phyloP scores from a whole-genome alignment of 2,797 vertebrate genomes.

The Amblyopsis hoosieri region DNA sequence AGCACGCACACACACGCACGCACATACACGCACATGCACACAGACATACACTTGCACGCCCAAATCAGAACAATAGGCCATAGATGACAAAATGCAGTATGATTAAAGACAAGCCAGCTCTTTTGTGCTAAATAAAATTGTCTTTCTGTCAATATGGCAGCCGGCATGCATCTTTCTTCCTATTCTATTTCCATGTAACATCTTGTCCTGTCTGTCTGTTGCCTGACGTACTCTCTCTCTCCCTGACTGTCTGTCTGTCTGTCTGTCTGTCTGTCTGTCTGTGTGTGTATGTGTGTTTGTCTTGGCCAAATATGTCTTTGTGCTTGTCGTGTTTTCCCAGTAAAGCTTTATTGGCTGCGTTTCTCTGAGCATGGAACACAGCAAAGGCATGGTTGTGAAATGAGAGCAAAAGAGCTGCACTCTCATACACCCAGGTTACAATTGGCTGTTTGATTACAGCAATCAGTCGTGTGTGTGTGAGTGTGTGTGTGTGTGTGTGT shows the following conservation, averaged over 20 bases:
- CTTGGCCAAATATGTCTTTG: conserved; percentile 3
- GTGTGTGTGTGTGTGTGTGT: not conserved
- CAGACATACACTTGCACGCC: no score
- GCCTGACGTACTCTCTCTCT: not conserved
- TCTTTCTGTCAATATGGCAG: no score
- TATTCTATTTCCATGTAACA: conserved; percentile 11
- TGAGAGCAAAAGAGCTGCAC: conserved; percentile 51
- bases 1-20: no score
- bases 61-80: no score
- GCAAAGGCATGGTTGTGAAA: conserved; percentile 25
- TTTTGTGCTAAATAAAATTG: no score
- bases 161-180: conserved; percentile 10
- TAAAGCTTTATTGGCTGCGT: not conserved
- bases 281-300: conserved; percentile 16
- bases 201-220: conserved; percentile 21
- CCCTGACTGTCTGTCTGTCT: conserved; percentile 9
- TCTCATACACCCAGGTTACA: conserved; percentile 29
- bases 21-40: no score
- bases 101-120: no score
- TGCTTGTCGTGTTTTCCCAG: not conserved
- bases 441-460: conserved; percentile 57
- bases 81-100: no score
- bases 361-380: conserved; percentile 15
- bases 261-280: conserved; percentile 26
- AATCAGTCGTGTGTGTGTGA: conserved; percentile 45